Evolutionary conservation across 2,113 vertebrate species (phyloP), one percentile per base, ranked within the genome.

Genomic region (Hyperoodon ampullatus): DNA sequence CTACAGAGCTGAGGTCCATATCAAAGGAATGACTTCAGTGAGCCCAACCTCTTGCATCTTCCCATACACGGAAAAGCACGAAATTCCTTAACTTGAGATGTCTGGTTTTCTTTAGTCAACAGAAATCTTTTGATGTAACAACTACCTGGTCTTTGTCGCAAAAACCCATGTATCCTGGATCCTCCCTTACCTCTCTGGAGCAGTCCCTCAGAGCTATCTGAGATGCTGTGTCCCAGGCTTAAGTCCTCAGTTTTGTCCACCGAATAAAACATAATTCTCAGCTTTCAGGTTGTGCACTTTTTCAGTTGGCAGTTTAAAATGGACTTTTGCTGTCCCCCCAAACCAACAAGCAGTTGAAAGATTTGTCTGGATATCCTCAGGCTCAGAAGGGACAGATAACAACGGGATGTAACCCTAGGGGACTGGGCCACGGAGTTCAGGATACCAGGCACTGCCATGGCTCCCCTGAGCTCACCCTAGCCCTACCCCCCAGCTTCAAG

Each of bases 401-500:
- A 28, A 18, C 0, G 26, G 24, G 2, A 21, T 24, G 18, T 13
- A n/a, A 11, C 21, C 11, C 7, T 11, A n/a, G 30, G 47, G 39
- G 14, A 19, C 10, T 0, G 24, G 55, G 55, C 44, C 39, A 5
- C 10, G 7, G 23, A 47, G 71, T 18, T 18, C 10, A 14, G 53
- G 86, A 18, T 24, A 35, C 5, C 6, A 3, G 8, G 26, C 1
- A 4, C 28, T 2, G 0, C 21, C 21, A 15, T 1, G 50, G 23
- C 30, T 14, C 63, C 23, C 21, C 23, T 1, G 21, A 50, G 19
- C 77, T 82, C 53, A 30, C 30, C 9, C 44, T 0, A 2, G 39
- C 24, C 15, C 65, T 3, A 5, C 24, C 26, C 28, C n/a, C 47
- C 82, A 61, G 26, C 28, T 30, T 53, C 11, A 15, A 28, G 8